These are phyloP conservation scores for Xiphorhynchus elegans DNA, from an alignment of 2,113 vertebrate species.

Conservation along the genomic window DNA sequence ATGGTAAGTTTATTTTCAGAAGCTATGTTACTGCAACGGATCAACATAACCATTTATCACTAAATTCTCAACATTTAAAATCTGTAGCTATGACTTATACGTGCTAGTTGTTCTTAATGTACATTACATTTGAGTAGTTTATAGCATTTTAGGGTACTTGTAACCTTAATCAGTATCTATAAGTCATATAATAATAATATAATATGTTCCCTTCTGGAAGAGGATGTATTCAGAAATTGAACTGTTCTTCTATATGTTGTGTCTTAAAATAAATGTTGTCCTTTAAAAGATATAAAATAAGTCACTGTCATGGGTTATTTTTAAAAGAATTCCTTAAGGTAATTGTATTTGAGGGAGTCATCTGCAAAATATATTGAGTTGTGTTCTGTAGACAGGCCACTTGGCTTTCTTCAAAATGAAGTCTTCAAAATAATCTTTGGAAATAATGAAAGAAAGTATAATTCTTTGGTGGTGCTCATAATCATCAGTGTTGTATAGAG, in stretches of 20 bases:
- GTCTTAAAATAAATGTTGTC: background rate
- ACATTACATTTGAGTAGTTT: background rate
- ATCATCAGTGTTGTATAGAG: background rate
- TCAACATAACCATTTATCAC: constrained; percentile 68
- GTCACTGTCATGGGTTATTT: background rate
- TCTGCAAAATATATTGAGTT: background rate
- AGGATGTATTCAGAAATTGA: background rate
- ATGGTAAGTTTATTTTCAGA: constrained; percentile 67
- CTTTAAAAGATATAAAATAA: background rate
- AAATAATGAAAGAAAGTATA: background rate
- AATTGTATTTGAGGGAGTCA: background rate
- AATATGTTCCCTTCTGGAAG: background rate
- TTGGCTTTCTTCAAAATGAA: background rate
- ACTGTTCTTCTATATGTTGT: background rate
- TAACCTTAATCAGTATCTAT: background rate
- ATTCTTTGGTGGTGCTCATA: background rate
- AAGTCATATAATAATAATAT: background rate
- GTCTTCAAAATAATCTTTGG: background rate
- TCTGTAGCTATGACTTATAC: background rate
- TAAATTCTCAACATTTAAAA: constrained; percentile 50
- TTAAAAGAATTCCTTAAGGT: background rate
- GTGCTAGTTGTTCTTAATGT: background rate
- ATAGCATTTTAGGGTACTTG: constrained; percentile 19
- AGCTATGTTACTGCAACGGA: constrained; percentile 56
- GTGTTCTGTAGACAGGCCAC: background rate